Evolutionary conservation across 2,888 invertebrate species (phyloP), one percentile per base, ranked within the genome.

Genomic region (Stramonita haemastoma): DNA sequence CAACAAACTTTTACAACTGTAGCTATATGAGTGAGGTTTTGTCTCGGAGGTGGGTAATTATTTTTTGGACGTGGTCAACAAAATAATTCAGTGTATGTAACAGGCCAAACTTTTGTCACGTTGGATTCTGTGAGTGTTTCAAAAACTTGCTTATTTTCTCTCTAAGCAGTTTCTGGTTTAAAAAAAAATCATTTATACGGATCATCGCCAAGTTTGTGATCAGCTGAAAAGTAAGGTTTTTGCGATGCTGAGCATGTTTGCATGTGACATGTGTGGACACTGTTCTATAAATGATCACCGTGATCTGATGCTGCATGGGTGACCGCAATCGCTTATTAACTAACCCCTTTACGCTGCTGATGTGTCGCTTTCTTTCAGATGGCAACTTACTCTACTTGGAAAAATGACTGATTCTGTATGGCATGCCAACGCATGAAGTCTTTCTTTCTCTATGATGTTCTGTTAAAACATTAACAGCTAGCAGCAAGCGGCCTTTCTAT

Each of bases 191-290:
- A 46, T 46, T 46, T 26, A 46, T 36, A 29, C 66, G 32, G 84
- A n/a, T 60, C n/a, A 86, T 60, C 32, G 17, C 32, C 86, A 66
- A 17, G 57, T 57, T 66, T 29, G 34, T 34, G 29, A 86, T 86
- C 66, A 57, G 57, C 86, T 8, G 86, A 57, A 66, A 86, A 86
- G 86, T 57, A 86, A 86, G 84, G 60, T 86, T 86, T 46, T 46
- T 46, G 66, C 19, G 15, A 66, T 46, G 57, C 46, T 46, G 46
- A 34, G 86, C 66, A 66, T 86, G 57, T 57, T 77, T 85, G 86
- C 86, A 66, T 22, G 66, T 66, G 22, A 26, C 11, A 4, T 57
- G n/a, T 29, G 29, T 13, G 57, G 57, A 83, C 34, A 79, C 15
- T 5, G 83, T 36, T 32, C 17, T 26, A 46, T 26, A 0, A 17